Conservation (phyloP, 2,113 vertebrate species). For the Myiozetetes cayanensis region DNA sequence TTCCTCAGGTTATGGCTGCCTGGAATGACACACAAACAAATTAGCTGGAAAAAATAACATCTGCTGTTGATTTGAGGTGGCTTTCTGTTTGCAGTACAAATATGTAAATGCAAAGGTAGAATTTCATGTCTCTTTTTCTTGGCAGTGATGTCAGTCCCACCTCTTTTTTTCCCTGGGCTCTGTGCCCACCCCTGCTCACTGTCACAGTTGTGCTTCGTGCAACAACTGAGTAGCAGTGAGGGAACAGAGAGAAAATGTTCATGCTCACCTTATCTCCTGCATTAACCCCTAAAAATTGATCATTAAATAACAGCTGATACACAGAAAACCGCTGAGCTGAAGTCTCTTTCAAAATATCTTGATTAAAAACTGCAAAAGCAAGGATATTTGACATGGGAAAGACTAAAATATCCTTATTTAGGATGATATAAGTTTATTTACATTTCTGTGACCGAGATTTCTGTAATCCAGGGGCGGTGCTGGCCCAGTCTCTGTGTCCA, state of each 20-base stretch:
- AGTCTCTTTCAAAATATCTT: background rate
- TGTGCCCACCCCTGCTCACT: background rate
- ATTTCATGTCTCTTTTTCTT: background rate
- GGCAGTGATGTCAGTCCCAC: background rate
- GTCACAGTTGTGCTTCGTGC: background rate
- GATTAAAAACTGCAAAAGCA: background rate
- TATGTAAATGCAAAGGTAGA: background rate
- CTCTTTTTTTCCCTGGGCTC: background rate
- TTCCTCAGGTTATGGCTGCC: conserved; percentile 61
- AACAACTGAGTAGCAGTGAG: background rate
- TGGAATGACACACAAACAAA: conserved; percentile 26
- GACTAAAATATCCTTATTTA: background rate
- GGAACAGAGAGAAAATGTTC: background rate
- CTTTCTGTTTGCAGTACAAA: background rate
- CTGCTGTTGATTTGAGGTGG: conserved; percentile 5
- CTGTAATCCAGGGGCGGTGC: background rate
- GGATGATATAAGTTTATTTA: background rate
- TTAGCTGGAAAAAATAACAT: background rate
- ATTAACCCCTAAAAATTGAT: background rate
- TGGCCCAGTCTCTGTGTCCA: background rate
- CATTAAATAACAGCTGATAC: background rate
- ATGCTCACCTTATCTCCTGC: background rate
- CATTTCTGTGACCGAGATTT: background rate
- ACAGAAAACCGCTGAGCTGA: background rate
- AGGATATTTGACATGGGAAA: background rate